Conservation (phyloP, 53 echinoderm and acorn worm genomes). For the Hippasteria phrygiana region DNA sequence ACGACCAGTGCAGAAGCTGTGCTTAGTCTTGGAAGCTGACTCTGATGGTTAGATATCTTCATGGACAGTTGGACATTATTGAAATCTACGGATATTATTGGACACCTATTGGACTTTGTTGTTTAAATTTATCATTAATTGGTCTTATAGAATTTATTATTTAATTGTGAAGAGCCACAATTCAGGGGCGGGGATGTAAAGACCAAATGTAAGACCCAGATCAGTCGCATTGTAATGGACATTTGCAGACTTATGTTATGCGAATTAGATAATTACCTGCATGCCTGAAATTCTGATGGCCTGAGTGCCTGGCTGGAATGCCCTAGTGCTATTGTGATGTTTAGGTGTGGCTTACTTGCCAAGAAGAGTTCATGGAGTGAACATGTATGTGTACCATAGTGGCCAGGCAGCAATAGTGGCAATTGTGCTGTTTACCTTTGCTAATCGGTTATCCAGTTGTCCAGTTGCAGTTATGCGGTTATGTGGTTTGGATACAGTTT, state of each 20-base stretch:
- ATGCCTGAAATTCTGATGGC: too few species aligned
- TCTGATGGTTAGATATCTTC: not conserved
- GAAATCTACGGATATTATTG: not conserved
- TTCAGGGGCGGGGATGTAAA: slow-evolving; percentile 48
- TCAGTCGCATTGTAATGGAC: not conserved
- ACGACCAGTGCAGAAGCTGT: slow-evolving; percentile 49
- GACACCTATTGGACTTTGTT: not conserved
- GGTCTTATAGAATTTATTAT: slow-evolving; percentile 35
- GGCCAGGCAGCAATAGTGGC: too few species aligned
- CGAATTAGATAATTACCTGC: not conserved
- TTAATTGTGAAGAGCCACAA: slow-evolving; percentile 32
- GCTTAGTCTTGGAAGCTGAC: slow-evolving; percentile 43
- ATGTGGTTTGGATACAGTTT: too few species aligned
- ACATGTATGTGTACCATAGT: not conserved
- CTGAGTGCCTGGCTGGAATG: not conserved
- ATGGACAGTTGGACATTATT: not conserved
- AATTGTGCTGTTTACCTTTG: too few species aligned
- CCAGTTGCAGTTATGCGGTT: too few species aligned
- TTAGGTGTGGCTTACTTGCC: slow-evolving; percentile 28
- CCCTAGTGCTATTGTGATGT: not conserved
- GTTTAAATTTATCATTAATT: slow-evolving; percentile 15
- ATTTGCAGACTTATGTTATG: not conserved
- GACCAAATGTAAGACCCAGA: slow-evolving; percentile 3
- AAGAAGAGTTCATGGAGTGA: slow-evolving; percentile 26
- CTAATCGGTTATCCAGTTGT: too few species aligned